phyloP scores from a whole-genome alignment of 2,113 vertebrate species.

The Recurvirostra avosetta region DNA sequence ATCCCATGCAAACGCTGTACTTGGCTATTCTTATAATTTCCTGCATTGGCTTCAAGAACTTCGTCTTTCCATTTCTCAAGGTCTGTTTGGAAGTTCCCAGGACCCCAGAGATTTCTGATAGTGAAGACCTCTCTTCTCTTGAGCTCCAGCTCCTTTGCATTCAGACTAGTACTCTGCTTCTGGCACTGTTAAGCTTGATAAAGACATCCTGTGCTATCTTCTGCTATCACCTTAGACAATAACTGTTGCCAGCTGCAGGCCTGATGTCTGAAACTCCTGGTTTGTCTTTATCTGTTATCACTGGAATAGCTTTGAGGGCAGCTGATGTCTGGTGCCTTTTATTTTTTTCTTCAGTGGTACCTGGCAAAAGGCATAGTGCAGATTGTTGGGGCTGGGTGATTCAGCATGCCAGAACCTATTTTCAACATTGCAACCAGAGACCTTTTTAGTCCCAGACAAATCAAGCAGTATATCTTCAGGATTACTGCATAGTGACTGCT shows the following conservation, averaged over 20 bases:
- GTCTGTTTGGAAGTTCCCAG: not conserved
- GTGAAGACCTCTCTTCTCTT: not conserved
- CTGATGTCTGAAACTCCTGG: conserved; percentile 33
- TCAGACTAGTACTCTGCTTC: not conserved
- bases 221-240: not conserved
- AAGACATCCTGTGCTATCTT: not conserved
- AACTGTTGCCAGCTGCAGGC: conserved; percentile 16
- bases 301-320: conserved; percentile 16
- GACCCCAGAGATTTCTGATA: not conserved
- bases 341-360: not conserved
- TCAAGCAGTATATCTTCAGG: not conserved
- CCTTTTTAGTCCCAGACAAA: not conserved
- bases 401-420: not conserved
- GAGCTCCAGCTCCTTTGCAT: not conserved
- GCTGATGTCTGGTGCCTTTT: conserved; percentile 2
- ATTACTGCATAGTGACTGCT: not conserved
- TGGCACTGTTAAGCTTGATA: conserved; percentile 8
- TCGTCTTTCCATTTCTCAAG: not conserved
- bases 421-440: not conserved
- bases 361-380: not conserved
- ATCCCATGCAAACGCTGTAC: not conserved
- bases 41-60: not conserved
- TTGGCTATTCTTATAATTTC: not conserved
- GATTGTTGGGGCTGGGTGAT: not conserved
- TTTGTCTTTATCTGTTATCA: conserved; percentile 31